These are phyloP conservation scores for Zaprionus camerounensis DNA, from an alignment of 1,140 invertebrate species.

Conservation along the genomic window DNA sequence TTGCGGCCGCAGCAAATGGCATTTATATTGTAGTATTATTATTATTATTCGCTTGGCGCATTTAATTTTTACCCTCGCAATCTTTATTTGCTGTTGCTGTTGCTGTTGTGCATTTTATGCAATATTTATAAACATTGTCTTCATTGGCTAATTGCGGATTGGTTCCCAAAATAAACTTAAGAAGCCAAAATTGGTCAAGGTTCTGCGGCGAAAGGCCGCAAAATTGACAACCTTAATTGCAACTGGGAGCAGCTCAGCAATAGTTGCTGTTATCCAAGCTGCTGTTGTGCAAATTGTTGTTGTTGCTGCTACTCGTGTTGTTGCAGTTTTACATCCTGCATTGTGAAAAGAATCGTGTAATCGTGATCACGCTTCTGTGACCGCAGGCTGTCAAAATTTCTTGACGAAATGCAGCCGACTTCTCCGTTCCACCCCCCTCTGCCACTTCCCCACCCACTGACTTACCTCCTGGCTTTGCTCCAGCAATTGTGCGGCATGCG, in stretches of 20 bases:
- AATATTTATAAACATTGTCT: constrained; percentile 69
- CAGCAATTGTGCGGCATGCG: constrained; percentile 74
- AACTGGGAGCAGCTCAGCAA: constrained; percentile 38
- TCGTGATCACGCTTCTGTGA: constrained; percentile 55
- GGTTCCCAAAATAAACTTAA: constrained; percentile 58
- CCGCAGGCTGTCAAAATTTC: constrained; percentile 47
- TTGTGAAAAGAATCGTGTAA: constrained; percentile 81
- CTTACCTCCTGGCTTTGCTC: constrained; percentile 83
- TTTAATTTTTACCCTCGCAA: constrained; percentile 60
- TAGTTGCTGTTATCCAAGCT: neutral
- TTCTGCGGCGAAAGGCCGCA: constrained; percentile 73
- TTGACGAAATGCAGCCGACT: constrained; percentile 59
- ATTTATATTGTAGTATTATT: constrained; percentile 69
- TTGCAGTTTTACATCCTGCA: constrained; percentile 59
- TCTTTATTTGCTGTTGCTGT: constrained; percentile 24
- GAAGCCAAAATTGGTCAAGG: constrained; percentile 71
- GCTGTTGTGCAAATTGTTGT: constrained; percentile 18
- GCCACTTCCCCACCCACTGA: constrained; percentile 9
- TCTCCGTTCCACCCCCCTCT: neutral
- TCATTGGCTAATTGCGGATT: constrained; percentile 68
- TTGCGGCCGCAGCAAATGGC: constrained; percentile 62
- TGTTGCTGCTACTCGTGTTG: constrained; percentile 39
- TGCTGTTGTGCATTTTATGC: constrained; percentile 51
- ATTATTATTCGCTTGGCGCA: constrained; percentile 47
- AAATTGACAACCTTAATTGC: constrained; percentile 60